phyloP scores from a whole-genome alignment of 1,140 invertebrate species.

The Semibalanus balanoides region DNA sequence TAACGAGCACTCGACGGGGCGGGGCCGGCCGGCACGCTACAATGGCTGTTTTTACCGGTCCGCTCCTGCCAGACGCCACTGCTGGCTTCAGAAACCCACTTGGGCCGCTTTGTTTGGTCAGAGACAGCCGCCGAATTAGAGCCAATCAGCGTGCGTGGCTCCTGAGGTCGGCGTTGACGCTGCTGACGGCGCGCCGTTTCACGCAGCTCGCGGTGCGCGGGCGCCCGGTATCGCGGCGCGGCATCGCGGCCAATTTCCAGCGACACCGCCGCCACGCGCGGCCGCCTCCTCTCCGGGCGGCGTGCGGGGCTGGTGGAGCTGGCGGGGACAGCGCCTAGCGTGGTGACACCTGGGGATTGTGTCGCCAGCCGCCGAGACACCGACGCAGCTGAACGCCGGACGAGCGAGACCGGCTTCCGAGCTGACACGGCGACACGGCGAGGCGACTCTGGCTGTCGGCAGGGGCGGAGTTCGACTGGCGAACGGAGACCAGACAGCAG shows the following conservation, averaged over 20 bases:
- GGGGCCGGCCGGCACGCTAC: neutral
- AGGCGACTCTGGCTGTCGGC: too few species aligned
- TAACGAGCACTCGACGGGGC: neutral
- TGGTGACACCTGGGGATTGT: too few species aligned
- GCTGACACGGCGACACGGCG: too few species aligned
- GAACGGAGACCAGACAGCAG: too few species aligned
- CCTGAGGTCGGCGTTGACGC: neutral
- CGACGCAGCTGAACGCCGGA: neutral
- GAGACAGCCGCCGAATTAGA: neutral
- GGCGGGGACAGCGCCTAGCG: too few species aligned
- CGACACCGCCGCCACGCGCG: neutral
- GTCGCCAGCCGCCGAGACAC: neutral
- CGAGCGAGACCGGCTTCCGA: neutral
- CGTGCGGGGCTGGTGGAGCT: neutral
- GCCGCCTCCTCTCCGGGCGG: neutral
- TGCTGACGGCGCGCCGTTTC: too few species aligned
- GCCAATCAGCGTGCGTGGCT: neutral
- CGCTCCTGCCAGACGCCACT: too few species aligned
- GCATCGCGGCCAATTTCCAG: neutral
- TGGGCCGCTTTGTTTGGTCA: neutral
- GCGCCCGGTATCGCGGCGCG: too few species aligned
- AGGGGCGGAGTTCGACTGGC: too few species aligned
- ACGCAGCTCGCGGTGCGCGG: too few species aligned
- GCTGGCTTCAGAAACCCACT: neutral
- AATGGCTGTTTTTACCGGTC: neutral